phyloP scores from a whole-genome alignment of 2,797 vertebrate species.

The Dendrocincla fuliginosa region DNA sequence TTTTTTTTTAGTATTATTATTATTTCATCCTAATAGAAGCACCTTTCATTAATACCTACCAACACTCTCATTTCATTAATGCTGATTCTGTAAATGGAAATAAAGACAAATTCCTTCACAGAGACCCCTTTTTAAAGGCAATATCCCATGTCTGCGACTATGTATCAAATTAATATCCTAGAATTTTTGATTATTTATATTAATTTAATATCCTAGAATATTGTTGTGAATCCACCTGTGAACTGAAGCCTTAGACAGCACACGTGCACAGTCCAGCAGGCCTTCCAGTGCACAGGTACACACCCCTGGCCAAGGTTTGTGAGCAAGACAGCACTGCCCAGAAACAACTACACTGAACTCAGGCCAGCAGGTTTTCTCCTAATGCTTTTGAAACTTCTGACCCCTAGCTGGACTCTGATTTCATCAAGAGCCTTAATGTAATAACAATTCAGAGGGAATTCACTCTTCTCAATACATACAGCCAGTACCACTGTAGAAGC shows the following conservation, averaged over 20 bases:
- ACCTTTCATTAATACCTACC: not conserved
- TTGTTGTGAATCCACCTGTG: not conserved
- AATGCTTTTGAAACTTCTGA: not conserved
- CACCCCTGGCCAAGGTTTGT: not conserved
- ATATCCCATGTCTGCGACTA: not conserved
- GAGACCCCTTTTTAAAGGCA: not conserved
- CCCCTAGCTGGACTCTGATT: not conserved
- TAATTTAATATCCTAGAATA: too few relatives aligned
- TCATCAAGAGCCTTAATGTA: not conserved
- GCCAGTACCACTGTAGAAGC: too few relatives aligned
- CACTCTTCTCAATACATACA: not conserved
- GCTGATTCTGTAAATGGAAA: not conserved
- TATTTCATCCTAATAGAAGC: not conserved
- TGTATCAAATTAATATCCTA: not conserved
- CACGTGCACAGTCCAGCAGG: not conserved
- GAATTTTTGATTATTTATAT: too few relatives aligned
- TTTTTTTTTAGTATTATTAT: too few relatives aligned
- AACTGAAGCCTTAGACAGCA: not conserved
- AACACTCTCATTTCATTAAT: not conserved
- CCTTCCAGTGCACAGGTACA: not conserved
- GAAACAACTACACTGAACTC: not conserved
- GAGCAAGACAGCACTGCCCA: not conserved
- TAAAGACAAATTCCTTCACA: not conserved
- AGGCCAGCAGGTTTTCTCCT: not conserved
- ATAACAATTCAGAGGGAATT: not conserved